These are phyloP conservation scores for Staurois parvus DNA, from an alignment of 2,797 vertebrate genomes.

Conservation along the genomic window DNA sequence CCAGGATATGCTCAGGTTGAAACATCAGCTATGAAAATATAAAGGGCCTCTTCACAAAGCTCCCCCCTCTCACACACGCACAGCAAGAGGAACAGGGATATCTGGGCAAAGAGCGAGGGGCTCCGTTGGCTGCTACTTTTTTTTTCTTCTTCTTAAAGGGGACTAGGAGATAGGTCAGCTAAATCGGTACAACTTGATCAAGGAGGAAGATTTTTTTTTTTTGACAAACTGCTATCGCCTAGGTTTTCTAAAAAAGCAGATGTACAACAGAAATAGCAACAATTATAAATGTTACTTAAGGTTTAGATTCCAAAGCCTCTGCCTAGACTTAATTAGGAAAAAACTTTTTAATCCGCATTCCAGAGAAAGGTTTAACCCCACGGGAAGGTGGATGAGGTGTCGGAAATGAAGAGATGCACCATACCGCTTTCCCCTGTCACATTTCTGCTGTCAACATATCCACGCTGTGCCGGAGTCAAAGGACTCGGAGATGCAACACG, in stretches of 20 bases:
- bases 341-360: constrained; percentile 42
- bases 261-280: background rate
- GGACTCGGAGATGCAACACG: background rate
- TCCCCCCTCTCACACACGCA: constrained; percentile 54
- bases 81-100: constrained; percentile 33
- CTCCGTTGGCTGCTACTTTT: constrained; percentile 16
- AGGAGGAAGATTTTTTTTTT: background rate
- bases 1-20: constrained; percentile 59
- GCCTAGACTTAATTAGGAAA: constrained; percentile 34
- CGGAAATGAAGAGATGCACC: background rate
- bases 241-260: background rate
- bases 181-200: constrained; percentile 11
- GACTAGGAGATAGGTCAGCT: background rate
- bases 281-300: constrained; percentile 20
- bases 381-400: background rate
- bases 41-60: constrained; percentile 59
- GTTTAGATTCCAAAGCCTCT: constrained; percentile 16
- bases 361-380: constrained; percentile 34
- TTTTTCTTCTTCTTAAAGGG: constrained; percentile 29
- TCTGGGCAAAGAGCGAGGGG: constrained; percentile 25
- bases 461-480: background rate
- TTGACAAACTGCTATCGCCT: background rate
- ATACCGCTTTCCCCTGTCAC: background rate
- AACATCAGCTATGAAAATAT: constrained; percentile 62
- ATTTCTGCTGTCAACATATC: background rate